Evolutionary conservation across 1,140 invertebrate genomes (phyloP).

Genomic region (Myzus persicae): DNA sequence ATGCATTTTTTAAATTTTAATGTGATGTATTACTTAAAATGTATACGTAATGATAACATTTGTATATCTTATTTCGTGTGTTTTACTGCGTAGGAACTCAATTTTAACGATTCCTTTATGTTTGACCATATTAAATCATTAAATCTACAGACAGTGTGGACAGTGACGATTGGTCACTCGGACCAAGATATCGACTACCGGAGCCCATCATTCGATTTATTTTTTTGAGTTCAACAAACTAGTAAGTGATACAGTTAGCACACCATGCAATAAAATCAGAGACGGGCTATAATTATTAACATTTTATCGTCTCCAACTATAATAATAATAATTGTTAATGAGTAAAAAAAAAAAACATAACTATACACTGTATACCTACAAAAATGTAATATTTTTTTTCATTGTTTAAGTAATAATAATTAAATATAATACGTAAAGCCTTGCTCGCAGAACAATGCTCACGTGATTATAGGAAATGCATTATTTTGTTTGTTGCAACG

Average conservation of each 20-base stretch:
- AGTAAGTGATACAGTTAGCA: not conserved
- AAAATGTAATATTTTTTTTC: not conserved
- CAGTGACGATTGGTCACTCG: not conserved
- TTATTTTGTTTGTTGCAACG: not conserved
- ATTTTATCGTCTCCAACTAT: slow-evolving; percentile 34
- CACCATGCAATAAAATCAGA: not conserved
- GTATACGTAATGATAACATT: not conserved
- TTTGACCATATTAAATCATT: not conserved
- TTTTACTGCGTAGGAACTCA: not conserved
- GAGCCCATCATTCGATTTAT: too few relatives aligned
- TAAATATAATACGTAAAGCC: not conserved
- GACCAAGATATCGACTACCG: not conserved
- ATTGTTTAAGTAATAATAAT: not conserved
- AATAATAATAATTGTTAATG: not conserved
- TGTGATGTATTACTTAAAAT: not conserved
- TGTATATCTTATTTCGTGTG: not conserved
- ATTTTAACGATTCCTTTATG: not conserved
- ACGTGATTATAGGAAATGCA: not conserved
- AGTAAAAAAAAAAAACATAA: not conserved
- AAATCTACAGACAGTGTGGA: too few relatives aligned
- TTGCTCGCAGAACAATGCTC: not conserved
- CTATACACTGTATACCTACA: not conserved
- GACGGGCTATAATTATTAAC: slow-evolving; percentile 43
- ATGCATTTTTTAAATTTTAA: not conserved
- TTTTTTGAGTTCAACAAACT: slow-evolving; percentile 11